Conservation (phyloP, 2,113 vertebrate species). For the Chamaea fasciata region DNA sequence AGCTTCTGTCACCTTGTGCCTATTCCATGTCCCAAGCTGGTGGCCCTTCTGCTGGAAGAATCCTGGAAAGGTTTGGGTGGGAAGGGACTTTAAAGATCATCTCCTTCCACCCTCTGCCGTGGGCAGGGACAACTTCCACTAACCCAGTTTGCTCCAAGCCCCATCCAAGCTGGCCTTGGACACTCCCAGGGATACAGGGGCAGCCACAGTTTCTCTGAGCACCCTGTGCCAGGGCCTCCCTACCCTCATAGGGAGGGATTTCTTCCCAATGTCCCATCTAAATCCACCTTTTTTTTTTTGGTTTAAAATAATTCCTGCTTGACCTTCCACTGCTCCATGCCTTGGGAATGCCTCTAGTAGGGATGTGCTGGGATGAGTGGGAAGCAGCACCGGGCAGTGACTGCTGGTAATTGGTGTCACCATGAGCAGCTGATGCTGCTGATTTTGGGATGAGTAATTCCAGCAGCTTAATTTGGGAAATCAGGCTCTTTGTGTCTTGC, state of each 20-base stretch:
- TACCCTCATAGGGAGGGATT: not conserved
- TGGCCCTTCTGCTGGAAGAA: not conserved
- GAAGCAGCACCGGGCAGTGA: not conserved
- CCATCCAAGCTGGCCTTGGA: not conserved
- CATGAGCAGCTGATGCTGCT: not conserved
- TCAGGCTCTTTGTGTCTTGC: not conserved
- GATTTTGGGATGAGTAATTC: constrained; percentile 31
- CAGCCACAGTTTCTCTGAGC: not conserved
- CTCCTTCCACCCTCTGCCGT: not conserved
- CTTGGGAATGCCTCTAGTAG: not conserved
- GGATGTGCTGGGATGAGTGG: not conserved
- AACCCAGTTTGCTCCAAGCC: not conserved
- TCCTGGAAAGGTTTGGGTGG: not conserved
- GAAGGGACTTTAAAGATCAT: not conserved
- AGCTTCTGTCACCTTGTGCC: accelerated
- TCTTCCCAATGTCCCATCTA: not conserved
- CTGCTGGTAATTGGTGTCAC: not conserved
- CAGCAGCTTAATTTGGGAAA: not conserved
- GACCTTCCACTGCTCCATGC: accelerated
- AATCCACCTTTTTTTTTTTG: not conserved
- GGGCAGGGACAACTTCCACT: too few relatives aligned
- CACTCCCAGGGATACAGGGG: not conserved
- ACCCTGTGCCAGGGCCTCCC: accelerated
- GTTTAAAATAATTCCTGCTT: not conserved
- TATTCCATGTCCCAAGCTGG: not conserved